These are phyloP conservation scores for Rhinatrema bivittatum DNA, from an alignment of 2,797 vertebrate genomes.

Conservation along the genomic window DNA sequence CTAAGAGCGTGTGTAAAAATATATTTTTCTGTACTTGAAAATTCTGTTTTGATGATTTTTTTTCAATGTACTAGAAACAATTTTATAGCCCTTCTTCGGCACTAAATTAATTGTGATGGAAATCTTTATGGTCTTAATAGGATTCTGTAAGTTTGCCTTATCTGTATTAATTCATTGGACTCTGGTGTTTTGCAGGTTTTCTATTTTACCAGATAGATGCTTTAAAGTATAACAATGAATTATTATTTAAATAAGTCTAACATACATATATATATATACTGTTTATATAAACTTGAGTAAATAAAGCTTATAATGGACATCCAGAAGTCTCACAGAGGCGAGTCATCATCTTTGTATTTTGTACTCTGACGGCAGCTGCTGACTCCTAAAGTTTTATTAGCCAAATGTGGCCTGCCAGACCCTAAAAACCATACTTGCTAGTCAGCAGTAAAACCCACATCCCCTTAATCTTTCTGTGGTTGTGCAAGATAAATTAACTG, in stretches of 20 bases:
- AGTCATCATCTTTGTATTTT: slow-evolving; percentile 35
- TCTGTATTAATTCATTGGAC: no score
- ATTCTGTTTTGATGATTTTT: no score
- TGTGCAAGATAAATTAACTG: slow-evolving; percentile 12
- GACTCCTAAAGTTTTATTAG: slow-evolving; percentile 26
- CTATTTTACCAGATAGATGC: no score
- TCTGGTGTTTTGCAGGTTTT: no score
- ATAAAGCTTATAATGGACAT: slow-evolving; percentile 39
- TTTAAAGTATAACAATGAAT: no score
- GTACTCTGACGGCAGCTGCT: slow-evolving; percentile 26
- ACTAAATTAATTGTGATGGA: no score
- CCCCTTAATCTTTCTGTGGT: slow-evolving; percentile 8
- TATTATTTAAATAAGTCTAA: slow-evolving; percentile 27
- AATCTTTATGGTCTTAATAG: no score
- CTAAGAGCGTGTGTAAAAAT: no score
- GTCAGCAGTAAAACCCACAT: slow-evolving; percentile 5
- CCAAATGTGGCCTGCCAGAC: slow-evolving; percentile 26
- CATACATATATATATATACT: slow-evolving; percentile 20
- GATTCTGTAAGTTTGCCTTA: no score
- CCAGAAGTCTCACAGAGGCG: slow-evolving; percentile 22
- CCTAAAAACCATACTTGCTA: slow-evolving; percentile 23
- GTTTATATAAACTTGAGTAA: slow-evolving; percentile 27
- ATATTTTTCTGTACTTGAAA: no score
- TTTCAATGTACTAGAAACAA: no score
- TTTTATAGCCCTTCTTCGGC: no score